Conservation (phyloP, 92 coral and sea anemone genomes). For the Actinernus sp. region DNA sequence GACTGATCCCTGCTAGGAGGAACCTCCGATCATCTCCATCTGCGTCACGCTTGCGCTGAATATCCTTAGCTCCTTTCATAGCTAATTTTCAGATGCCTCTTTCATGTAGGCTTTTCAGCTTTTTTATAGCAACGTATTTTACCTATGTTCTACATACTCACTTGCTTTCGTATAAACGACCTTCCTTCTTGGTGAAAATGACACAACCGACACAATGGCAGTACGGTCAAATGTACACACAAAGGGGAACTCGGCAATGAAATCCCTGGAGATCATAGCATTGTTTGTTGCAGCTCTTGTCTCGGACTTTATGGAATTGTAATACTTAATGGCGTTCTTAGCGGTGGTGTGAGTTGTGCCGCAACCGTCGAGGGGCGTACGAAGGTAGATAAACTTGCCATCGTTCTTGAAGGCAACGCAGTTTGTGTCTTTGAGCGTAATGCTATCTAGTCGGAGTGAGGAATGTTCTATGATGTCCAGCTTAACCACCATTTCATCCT, state of each 20-base stretch:
- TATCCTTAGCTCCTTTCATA: too few relatives aligned
- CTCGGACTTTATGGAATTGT: slow-evolving; percentile 66
- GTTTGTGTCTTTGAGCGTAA: slow-evolving; percentile 50
- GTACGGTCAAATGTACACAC: slow-evolving; percentile 75
- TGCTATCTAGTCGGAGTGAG: slow-evolving; percentile 17
- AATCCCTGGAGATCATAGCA: slow-evolving; percentile 66
- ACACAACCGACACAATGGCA: slow-evolving; percentile 69
- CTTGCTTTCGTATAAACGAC: slow-evolving; percentile 78
- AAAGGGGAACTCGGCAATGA: slow-evolving; percentile 83
- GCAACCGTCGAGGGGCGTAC: slow-evolving; percentile 58
- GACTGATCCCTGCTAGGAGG: too few relatives aligned
- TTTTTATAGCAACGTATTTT: too few relatives aligned
- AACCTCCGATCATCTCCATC: too few relatives aligned
- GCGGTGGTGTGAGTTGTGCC: slow-evolving; percentile 70
- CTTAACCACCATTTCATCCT: slow-evolving; percentile 46
- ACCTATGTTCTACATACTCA: too few relatives aligned
- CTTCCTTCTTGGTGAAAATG: slow-evolving; percentile 81
- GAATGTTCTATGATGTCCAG: slow-evolving; percentile 31
- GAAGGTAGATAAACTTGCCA: too few relatives aligned
- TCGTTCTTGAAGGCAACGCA: too few relatives aligned
- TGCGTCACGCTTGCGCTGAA: too few relatives aligned
- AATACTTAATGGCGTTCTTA: slow-evolving; percentile 51
- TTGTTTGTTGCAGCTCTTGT: slow-evolving; percentile 31
- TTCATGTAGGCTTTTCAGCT: too few relatives aligned
- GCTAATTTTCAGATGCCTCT: too few relatives aligned